Evolutionary conservation across 2,888 invertebrate genomes (phyloP), one percentile per base, ranked within the genome.

Genomic region (Xanthorhoe designata): DNA sequence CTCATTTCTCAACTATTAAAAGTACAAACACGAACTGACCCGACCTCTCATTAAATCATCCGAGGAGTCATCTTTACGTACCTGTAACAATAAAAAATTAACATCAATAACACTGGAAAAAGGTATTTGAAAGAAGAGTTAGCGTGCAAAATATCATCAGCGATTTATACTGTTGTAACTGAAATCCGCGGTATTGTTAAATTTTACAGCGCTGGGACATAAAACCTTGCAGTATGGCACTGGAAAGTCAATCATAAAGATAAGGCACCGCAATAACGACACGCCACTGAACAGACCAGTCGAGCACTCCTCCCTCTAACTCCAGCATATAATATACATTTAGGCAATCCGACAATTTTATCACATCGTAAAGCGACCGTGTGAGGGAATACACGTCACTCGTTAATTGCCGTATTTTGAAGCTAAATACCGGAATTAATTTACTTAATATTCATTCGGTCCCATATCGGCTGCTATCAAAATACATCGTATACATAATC

Each of bases 401-500:
- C 77, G 83, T 84, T 86, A 87, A 88, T 87, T 85, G 82, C 78
- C 80, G 81, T 81, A 85, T 87, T 87, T 85, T 81, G 81, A 70
- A 72, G 79, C 79, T 82, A 83, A 86, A 86, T 83, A 80, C 77
- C 74, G 76, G 76, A 83, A 85, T 87, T 87, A 84, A 88, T 86
- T 84, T n/a, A n/a, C n/a, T n/a, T 81, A 82, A 84, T 85, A 85
- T 88, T 85, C 82, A 86, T 86, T 79, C 78, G 75, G 72, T 78
- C 72, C 77, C 77, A 78, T 81, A 84, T 83, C 78, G 79, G 76
- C 71, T 73, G 77, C 81, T 75, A 83, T 85, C 83, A 81, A 83
- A 83, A 79, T 81, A 64, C 61, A 63, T 78, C 74, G 76, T 73
- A 72, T 75, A 73, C 72, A 73, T 78, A 79, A 80, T 78, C 78